Evolutionary conservation across 2,797 vertebrate genomes (phyloP).

Genomic region (Enteromius viviparus): DNA sequence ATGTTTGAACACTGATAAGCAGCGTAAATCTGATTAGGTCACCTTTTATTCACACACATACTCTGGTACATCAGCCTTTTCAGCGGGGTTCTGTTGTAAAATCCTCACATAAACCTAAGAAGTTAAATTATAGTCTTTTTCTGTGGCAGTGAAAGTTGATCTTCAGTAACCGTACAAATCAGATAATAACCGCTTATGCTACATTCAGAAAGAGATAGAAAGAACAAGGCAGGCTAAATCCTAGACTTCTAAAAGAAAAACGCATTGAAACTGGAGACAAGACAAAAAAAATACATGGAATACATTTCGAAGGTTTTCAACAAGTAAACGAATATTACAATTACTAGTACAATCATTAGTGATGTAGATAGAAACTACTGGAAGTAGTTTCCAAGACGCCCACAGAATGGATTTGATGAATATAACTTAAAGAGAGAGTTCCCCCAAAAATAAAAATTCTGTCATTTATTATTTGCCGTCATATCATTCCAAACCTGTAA

Average conservation of each 20-base stretch:
- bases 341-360: background rate
- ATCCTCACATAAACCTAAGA: background rate
- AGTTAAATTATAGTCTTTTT: conserved; percentile 5
- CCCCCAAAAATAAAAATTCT: no score
- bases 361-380: background rate
- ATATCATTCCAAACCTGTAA: no score
- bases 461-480: no score
- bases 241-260: conserved; percentile 25
- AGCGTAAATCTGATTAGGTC: conserved; percentile 2
- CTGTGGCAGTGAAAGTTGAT: conserved; percentile 22
- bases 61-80: background rate
- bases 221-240: background rate
- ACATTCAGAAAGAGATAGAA: conserved; percentile 9
- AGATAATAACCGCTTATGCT: conserved; percentile 18
- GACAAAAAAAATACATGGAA: background rate
- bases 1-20: background rate
- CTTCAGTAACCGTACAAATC: conserved; percentile 6
- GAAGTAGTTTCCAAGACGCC: no score
- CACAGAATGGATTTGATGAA: background rate
- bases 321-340: background rate
- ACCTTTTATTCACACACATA: background rate
- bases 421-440: background rate
- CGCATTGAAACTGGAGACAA: conserved; percentile 32
- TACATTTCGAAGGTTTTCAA: background rate
- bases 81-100: background rate